Percentiles rank a stretch among this genome's conserved stretches.
These are phyloP conservation scores for Phrynocephalus vlangalii DNA, from an alignment of 2,797 vertebrate species.

Conservation along the genomic window DNA sequence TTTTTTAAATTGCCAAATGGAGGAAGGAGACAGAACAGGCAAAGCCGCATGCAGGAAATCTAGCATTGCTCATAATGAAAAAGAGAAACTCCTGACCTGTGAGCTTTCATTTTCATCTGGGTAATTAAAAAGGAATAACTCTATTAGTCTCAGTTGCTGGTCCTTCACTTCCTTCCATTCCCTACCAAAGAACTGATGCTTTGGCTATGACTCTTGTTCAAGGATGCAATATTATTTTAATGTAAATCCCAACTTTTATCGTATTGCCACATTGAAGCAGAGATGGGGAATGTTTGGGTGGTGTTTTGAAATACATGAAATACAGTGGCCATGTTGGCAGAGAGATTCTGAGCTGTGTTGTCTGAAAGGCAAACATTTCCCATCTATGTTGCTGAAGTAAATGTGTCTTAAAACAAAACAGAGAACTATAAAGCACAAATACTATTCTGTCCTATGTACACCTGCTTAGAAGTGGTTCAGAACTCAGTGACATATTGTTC, in stretches of 20 bases:
- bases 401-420: background rate
- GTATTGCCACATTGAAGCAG: background rate
- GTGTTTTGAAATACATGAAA: too few species aligned
- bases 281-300: too few species aligned
- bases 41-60: constrained; percentile 41
- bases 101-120: constrained; percentile 53
- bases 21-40: background rate
- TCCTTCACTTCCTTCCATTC: constrained; percentile 33
- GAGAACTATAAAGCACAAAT: too few species aligned
- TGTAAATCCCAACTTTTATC: constrained; percentile 57
- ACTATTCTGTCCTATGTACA: too few species aligned
- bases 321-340: too few species aligned
- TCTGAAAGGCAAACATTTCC: too few species aligned
- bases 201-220: background rate
- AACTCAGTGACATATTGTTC: too few species aligned
- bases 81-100: constrained; percentile 53
- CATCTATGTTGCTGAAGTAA: constrained; percentile 29
- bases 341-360: too few species aligned
- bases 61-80: constrained; percentile 52
- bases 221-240: constrained; percentile 42
- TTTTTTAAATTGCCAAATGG: rapidly evolving
- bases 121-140: constrained; percentile 71
- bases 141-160: constrained; percentile 59
- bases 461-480: too few species aligned
- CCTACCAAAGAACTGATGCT: constrained; percentile 59